A percentile compares a stretch with the other conserved stretches of the same genome.
These are phyloP conservation scores for Spatulosminthurus flaviceps DNA, from an alignment of 2,888 invertebrate genomes.

Conservation along the genomic window DNA sequence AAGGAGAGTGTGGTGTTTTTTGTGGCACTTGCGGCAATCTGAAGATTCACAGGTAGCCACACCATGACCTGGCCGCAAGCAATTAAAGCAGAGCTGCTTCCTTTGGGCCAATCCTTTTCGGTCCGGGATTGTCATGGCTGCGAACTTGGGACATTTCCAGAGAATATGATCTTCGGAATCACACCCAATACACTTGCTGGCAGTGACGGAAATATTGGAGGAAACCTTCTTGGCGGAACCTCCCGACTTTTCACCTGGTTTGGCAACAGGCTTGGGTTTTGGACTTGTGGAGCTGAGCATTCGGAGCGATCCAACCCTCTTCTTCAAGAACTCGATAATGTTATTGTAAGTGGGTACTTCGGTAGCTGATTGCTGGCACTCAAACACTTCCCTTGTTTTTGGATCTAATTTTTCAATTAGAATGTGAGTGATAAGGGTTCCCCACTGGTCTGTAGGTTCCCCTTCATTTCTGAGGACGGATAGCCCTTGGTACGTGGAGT, in stretches of 20 bases:
- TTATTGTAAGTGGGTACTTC: background rate
- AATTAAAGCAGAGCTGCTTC: background rate
- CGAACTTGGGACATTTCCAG: too few species aligned
- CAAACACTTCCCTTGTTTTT: background rate
- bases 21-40: background rate
- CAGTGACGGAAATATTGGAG: too few species aligned
- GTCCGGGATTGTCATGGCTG: background rate
- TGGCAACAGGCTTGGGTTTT: background rate
- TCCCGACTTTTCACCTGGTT: background rate
- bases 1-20: background rate
- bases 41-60: background rate
- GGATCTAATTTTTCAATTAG: background rate
- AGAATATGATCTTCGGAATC: too few species aligned
- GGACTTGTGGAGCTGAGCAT: background rate
- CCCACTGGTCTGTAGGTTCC: constrained; percentile 4
- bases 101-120: background rate
- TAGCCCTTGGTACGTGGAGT: too few species aligned
- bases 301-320: background rate
- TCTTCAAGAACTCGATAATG: background rate
- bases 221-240: background rate
- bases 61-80: background rate
- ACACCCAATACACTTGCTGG: too few species aligned
- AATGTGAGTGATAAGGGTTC: background rate
- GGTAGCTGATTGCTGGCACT: background rate
- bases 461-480: background rate